phyloP scores from a whole-genome alignment of 2,888 invertebrate genomes.

The Megaustenia siamemsis region DNA sequence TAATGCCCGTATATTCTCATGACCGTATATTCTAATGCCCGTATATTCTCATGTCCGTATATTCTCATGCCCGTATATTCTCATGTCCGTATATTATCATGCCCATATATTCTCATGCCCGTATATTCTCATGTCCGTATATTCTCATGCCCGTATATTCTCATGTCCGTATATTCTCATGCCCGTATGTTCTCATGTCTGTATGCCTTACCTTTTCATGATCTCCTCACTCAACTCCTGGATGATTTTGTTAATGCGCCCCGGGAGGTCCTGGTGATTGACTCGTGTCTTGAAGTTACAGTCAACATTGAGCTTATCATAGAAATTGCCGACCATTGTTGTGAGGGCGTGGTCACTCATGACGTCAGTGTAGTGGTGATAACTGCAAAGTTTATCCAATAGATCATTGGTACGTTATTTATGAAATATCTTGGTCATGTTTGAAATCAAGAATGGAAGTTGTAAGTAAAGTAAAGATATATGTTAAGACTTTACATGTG shows the following conservation, averaged over 20 bases:
- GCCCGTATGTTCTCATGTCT: too few species aligned
- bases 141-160: too few species aligned
- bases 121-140: too few species aligned
- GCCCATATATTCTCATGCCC: too few species aligned
- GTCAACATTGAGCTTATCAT: neutral
- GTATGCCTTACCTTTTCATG: constrained; percentile 34
- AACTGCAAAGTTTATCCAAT: neutral
- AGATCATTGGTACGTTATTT: neutral
- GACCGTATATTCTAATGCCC: too few species aligned
- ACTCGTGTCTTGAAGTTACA: constrained; percentile 40
- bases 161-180: too few species aligned
- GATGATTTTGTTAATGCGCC: constrained; percentile 8
- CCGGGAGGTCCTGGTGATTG: constrained; percentile 26
- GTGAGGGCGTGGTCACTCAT: constrained; percentile 28
- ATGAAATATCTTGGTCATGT: neutral
- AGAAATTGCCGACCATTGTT: constrained; percentile 24
- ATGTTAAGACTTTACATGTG: neutral
- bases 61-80: too few species aligned
- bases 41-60: too few species aligned
- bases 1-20: too few species aligned
- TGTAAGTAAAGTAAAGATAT: neutral
- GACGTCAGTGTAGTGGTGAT: neutral
- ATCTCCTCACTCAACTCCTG: constrained; percentile 25
- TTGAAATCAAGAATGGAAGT: neutral
- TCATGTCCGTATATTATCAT: too few species aligned